These are phyloP conservation scores for Rhagophthalmus giganteus DNA, from an alignment of 2,888 invertebrate species.

Conservation along the genomic window DNA sequence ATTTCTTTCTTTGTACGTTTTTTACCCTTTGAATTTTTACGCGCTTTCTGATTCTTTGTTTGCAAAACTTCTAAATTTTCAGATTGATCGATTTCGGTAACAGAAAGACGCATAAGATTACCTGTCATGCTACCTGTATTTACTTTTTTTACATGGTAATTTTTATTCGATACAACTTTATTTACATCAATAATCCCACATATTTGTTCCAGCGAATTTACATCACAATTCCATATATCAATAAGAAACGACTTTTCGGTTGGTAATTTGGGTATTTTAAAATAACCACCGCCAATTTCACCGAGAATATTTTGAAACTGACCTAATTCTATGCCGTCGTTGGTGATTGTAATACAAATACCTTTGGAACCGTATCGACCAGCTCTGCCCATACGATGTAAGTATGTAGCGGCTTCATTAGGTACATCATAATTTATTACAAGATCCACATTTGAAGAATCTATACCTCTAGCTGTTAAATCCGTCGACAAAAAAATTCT, in stretches of 20 bases:
- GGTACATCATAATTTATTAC: slow-evolving; percentile 93
- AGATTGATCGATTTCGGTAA: too few species aligned
- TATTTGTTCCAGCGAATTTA: slow-evolving; percentile 40
- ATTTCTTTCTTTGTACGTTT: too few species aligned
- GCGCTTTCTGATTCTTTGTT: too few species aligned
- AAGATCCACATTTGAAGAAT: slow-evolving; percentile 89
- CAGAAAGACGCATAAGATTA: too few species aligned
- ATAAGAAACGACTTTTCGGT: slow-evolving; percentile 40
- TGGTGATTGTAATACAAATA: slow-evolving; percentile 73
- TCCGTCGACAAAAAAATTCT: slow-evolving; percentile 90
- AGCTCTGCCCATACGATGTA: slow-evolving; percentile 94
- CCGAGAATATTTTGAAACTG: slow-evolving; percentile 63
- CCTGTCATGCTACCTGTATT: too few species aligned
- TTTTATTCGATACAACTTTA: too few species aligned
- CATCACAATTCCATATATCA: slow-evolving; percentile 45
- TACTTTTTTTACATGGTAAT: too few species aligned
- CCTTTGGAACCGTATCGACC: slow-evolving; percentile 91
- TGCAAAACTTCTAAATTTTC: too few species aligned
- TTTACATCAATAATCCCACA: slow-evolving; percentile 31
- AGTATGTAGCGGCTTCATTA: slow-evolving; percentile 75
- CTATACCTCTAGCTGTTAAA: slow-evolving; percentile 90
- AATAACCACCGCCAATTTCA: slow-evolving; percentile 59
- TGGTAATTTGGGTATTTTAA: slow-evolving; percentile 58
- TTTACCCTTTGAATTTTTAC: too few species aligned
- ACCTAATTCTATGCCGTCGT: slow-evolving; percentile 65